phyloP scores from a whole-genome alignment of 2,888 invertebrate species.

The Sesia bembeciformis region DNA sequence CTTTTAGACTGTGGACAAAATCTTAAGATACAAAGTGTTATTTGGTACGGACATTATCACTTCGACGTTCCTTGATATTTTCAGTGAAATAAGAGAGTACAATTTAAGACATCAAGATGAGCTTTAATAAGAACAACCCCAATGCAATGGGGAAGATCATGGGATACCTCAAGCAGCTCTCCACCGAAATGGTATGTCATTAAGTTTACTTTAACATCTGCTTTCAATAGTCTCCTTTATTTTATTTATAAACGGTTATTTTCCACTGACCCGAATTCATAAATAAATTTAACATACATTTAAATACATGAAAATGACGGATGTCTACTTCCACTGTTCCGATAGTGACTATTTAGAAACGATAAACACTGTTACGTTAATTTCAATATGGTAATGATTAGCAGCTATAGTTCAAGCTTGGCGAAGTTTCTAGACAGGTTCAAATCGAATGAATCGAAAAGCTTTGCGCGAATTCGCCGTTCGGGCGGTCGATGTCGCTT shows the following conservation, averaged over 20 bases:
- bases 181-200: conserved; percentile 65
- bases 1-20: conserved; percentile 28
- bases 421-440: conserved; percentile 23
- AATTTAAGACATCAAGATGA: conserved; percentile 50
- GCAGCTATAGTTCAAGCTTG: conserved; percentile 6
- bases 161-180: conserved; percentile 67
- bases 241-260: conserved; percentile 6
- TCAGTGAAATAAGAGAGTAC: conserved; percentile 14
- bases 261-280: conserved; percentile 13
- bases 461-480: conserved; percentile 16
- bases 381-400: neutral
- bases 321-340: neutral
- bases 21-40: conserved; percentile 41
- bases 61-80: conserved; percentile 57
- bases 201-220: neutral
- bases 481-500: conserved; percentile 22
- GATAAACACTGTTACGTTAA: neutral
- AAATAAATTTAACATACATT: conserved; percentile 7
- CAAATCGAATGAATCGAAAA: conserved; percentile 21
- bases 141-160: conserved; percentile 68
- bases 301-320: neutral
- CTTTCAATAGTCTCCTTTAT: neutral
- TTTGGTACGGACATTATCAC: conserved; percentile 52
- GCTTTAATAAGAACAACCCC: conserved; percentile 69
- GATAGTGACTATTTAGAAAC: too few relatives aligned